A percentile compares a stretch with the other conserved stretches of the same genome.
Evolutionary conservation across 2,888 invertebrate species (phyloP).

Genomic region (Notodonta ziczac): DNA sequence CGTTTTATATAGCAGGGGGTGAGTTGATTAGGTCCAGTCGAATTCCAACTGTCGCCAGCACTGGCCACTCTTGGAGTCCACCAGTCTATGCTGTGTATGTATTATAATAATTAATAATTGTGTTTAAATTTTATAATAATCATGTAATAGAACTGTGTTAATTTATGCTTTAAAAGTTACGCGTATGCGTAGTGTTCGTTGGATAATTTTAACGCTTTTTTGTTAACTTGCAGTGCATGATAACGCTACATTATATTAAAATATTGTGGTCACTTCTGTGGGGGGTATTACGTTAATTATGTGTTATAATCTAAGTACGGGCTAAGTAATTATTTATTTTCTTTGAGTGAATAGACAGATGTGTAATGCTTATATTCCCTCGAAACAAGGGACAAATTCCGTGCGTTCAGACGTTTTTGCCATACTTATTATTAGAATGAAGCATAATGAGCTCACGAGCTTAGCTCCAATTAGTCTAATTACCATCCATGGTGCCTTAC

Average conservation of each 20-base stretch:
- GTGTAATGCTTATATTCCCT: no score
- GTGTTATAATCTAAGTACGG: not conserved
- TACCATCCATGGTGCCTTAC: no score
- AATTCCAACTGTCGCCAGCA: constrained; percentile 51
- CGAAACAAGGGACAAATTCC: no score
- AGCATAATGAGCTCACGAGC: no score
- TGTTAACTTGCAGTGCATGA: not conserved
- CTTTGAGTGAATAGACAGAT: no score
- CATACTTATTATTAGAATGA: no score
- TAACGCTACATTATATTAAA: not conserved
- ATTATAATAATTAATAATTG: constrained; percentile 7
- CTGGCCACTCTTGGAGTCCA: constrained; percentile 45
- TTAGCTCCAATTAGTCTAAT: no score
- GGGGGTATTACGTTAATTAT: not conserved
- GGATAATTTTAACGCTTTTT: constrained; percentile 2
- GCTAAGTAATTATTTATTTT: no score
- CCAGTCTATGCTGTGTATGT: constrained; percentile 51
- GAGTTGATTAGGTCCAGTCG: constrained; percentile 53
- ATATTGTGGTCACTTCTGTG: not conserved
- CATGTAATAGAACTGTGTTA: not conserved
- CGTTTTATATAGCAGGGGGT: constrained; percentile 65
- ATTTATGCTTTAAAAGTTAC: not conserved
- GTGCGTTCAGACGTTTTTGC: no score
- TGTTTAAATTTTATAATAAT: not conserved
- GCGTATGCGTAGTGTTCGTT: constrained; percentile 5